A percentile compares a stretch with the other conserved stretches of the same genome.
phyloP scores from a whole-genome alignment of 2,888 invertebrate species.

The Bedellia somnulentella region DNA sequence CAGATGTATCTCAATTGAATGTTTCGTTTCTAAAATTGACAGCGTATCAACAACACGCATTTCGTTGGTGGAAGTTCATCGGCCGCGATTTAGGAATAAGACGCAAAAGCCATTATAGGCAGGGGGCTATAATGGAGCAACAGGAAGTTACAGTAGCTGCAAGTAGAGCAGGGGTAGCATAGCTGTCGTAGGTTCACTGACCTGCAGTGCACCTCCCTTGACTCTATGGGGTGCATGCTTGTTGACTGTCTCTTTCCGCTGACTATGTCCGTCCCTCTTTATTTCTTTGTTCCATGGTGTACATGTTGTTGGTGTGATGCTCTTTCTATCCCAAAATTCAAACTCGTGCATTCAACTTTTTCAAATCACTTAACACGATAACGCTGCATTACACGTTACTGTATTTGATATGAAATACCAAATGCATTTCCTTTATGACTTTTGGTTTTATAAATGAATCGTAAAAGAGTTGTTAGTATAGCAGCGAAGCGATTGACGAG shows the following conservation, averaged over 20 bases:
- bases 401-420: too few relatives aligned
- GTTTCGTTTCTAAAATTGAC: too few relatives aligned
- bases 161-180: conserved; percentile 16
- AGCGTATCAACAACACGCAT: too few relatives aligned
- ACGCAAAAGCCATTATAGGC: conserved; percentile 1
- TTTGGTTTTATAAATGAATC: background rate
- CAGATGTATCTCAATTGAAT: too few relatives aligned
- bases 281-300: conserved; percentile 3
- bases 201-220: conserved; percentile 38
- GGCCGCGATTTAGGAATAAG: background rate
- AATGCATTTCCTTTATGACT: too few relatives aligned
- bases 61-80: too few relatives aligned
- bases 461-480: too few relatives aligned
- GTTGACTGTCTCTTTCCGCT: conserved; percentile 20
- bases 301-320: too few relatives aligned
- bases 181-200: conserved; percentile 40
- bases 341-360: too few relatives aligned
- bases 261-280: conserved; percentile 5
- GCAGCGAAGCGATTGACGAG: conserved; percentile 1
- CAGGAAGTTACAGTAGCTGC: conserved; percentile 7
- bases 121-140: conserved; percentile 3
- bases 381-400: too few relatives aligned
- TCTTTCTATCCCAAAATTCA: too few relatives aligned
- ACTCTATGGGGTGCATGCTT: conserved; percentile 42
- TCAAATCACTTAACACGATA: too few relatives aligned